Evolutionary conservation across 2,888 invertebrate genomes (phyloP).

Genomic region (Electrophaes corylata): DNA sequence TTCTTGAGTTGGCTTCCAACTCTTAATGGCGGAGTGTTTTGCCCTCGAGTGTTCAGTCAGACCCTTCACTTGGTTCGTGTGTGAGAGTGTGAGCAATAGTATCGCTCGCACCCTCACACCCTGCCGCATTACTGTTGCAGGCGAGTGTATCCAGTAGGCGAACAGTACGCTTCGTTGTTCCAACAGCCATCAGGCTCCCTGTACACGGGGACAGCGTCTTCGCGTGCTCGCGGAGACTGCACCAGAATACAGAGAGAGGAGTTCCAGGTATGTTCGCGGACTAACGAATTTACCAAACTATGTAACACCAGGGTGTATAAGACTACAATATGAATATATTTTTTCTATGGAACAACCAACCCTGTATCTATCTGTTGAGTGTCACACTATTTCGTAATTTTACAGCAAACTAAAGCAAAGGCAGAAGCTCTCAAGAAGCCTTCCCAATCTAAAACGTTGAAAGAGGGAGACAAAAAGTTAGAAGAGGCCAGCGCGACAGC

Average conservation of each 20-base stretch:
- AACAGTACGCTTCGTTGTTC: slow-evolving; percentile 88
- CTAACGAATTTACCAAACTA: too few species aligned
- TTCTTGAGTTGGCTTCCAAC: background rate
- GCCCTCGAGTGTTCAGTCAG: too few species aligned
- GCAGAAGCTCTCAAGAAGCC: slow-evolving; percentile 84
- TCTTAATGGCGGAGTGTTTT: too few species aligned
- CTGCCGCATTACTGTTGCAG: slow-evolving; percentile 43
- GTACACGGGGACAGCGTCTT: slow-evolving; percentile 89
- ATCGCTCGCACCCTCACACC: too few species aligned
- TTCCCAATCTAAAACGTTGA: slow-evolving; percentile 63
- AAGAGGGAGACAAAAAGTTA: slow-evolving; percentile 64
- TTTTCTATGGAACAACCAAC: too few species aligned
- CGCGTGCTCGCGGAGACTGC: slow-evolving; percentile 90
- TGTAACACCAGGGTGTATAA: too few species aligned
- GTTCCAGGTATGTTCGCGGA: slow-evolving; percentile 86
- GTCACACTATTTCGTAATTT: too few species aligned
- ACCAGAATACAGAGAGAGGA: slow-evolving; percentile 88
- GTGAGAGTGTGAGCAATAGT: too few species aligned
- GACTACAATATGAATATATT: too few species aligned
- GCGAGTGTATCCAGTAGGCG: slow-evolving; percentile 88
- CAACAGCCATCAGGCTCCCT: slow-evolving; percentile 90
- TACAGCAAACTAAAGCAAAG: slow-evolving; percentile 81
- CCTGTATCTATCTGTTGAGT: background rate
- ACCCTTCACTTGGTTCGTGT: too few species aligned
- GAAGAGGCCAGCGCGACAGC: slow-evolving; percentile 54